phyloP scores from a whole-genome alignment of 2,888 invertebrate genomes.

The Drosophila falleni region DNA sequence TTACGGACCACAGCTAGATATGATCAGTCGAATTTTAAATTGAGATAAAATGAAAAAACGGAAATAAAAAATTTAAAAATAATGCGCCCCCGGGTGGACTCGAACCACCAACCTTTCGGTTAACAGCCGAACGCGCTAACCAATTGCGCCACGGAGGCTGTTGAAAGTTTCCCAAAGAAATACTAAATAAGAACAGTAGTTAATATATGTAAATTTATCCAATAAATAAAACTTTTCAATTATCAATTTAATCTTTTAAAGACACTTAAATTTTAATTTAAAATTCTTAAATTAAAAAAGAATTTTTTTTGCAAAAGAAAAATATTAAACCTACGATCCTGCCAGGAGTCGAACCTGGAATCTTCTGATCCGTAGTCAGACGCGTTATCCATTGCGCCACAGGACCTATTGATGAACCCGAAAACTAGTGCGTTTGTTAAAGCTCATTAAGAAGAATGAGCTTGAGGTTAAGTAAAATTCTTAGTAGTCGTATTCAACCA shows the following conservation, averaged over 20 bases:
- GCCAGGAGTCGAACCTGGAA: slow-evolving; percentile 86
- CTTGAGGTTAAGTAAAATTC: slow-evolving; percentile 14
- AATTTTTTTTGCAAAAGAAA: slow-evolving; percentile 1
- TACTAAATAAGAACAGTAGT: slow-evolving; percentile 17
- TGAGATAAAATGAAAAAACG: neutral
- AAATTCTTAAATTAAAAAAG: neutral
- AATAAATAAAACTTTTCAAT: neutral
- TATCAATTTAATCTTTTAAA: neutral
- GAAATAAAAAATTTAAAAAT: slow-evolving; percentile 6
- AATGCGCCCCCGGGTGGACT: slow-evolving; percentile 96
- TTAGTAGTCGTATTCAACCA: neutral
- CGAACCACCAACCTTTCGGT: slow-evolving; percentile 99
- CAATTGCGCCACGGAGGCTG: slow-evolving; percentile 86
- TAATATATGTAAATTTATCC: neutral
- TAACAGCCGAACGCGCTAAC: slow-evolving; percentile 99
- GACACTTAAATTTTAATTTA: neutral
- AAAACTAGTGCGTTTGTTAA: slow-evolving; percentile 9
- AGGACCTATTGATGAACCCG: slow-evolving; percentile 72
- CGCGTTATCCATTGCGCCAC: slow-evolving; percentile 86
- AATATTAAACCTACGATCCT: slow-evolving; percentile 80
- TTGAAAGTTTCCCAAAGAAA: neutral
- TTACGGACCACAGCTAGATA: slow-evolving; percentile 13
- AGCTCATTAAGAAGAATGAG: neutral
- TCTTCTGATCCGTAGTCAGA: slow-evolving; percentile 86
- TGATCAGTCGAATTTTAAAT: slow-evolving; percentile 15